These are phyloP conservation scores for Tetrao urogallus DNA, from an alignment of 2,113 vertebrate species.

Conservation along the genomic window DNA sequence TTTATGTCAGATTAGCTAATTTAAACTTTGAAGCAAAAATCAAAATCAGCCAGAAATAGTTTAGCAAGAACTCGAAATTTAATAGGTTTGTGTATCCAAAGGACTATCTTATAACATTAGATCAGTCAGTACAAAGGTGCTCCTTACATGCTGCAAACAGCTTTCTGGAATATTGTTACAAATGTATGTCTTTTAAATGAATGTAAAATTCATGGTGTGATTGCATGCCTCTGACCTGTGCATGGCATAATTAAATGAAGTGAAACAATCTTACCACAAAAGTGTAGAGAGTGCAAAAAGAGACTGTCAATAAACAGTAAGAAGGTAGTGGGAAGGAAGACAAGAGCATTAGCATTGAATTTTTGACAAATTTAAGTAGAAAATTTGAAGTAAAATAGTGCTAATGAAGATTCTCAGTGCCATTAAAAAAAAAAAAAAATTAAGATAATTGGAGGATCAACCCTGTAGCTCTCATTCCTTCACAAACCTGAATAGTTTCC, in stretches of 20 bases:
- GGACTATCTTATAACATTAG: neutral
- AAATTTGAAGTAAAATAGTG: neutral
- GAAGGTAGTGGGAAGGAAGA: neutral
- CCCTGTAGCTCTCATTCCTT: neutral
- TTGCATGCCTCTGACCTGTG: neutral
- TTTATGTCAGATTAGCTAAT: neutral
- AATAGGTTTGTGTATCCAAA: neutral
- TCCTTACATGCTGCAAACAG: neutral
- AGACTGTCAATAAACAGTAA: neutral
- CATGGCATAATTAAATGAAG: neutral
- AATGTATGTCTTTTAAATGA: neutral
- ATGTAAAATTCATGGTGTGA: fast-evolving
- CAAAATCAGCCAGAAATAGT: neutral
- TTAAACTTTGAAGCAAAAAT: neutral
- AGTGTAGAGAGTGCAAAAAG: neutral
- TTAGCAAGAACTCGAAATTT: neutral
- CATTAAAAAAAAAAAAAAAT: neutral
- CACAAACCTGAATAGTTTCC: neutral
- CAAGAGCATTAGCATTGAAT: neutral
- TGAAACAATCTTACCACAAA: neutral
- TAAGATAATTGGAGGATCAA: neutral
- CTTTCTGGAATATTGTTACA: neutral
- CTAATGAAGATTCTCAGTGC: neutral
- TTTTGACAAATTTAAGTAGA: neutral
- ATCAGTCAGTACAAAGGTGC: neutral